phyloP scores from a whole-genome alignment of 2,888 invertebrate species.

The Rotaria socialis region DNA sequence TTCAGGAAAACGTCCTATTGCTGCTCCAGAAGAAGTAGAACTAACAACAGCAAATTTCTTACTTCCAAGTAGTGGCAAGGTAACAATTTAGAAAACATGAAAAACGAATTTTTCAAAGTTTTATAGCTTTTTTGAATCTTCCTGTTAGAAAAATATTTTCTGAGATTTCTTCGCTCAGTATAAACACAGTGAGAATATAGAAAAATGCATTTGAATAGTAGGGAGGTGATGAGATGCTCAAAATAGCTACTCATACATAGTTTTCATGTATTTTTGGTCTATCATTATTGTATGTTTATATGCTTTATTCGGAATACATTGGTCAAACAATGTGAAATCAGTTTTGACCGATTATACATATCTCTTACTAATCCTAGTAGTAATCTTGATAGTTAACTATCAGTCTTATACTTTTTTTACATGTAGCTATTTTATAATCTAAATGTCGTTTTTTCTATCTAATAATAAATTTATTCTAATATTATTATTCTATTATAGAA shows the following conservation, averaged over 20 bases:
- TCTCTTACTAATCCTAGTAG: not conserved
- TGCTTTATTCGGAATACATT: not conserved
- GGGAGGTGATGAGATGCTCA: not conserved
- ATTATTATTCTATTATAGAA: not conserved
- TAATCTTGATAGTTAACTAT: too few relatives aligned
- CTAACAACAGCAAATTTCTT: conserved; percentile 83
- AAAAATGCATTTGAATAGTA: not conserved
- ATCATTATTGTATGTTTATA: not conserved
- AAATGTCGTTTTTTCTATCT: not conserved
- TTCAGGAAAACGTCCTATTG: conserved; percentile 67
- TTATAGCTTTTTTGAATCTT: not conserved
- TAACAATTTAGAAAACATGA: not conserved
- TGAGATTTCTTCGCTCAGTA: not conserved
- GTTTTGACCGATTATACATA: not conserved
- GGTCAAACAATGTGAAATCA: not conserved
- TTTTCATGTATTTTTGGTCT: not conserved
- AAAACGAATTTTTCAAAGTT: not conserved
- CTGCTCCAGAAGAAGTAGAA: conserved; percentile 66
- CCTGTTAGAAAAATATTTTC: not conserved
- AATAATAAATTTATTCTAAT: not conserved
- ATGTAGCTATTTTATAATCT: not conserved
- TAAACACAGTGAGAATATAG: not conserved
- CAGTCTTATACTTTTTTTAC: not conserved
- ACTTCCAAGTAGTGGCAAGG: conserved; percentile 68
- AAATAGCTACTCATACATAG: not conserved